phyloP scores from a whole-genome alignment of 2,888 invertebrate species.

The Merodon equestris region DNA sequence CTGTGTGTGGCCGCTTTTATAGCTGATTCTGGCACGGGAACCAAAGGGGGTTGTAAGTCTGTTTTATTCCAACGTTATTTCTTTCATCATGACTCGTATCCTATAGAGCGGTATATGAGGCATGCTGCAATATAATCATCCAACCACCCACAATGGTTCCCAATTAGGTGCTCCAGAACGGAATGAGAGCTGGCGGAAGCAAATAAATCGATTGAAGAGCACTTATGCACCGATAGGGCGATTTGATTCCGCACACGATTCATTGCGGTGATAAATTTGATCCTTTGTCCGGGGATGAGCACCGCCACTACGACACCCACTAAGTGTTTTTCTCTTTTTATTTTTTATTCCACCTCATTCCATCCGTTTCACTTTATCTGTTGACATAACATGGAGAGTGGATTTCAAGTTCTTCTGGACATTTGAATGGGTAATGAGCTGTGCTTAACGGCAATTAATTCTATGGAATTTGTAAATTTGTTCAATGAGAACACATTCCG shows the following conservation, averaged over 20 bases:
- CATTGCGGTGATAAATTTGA: slow-evolving; percentile 58
- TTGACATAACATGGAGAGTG: not conserved
- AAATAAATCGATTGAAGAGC: slow-evolving; percentile 55
- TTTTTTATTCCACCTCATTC: not conserved
- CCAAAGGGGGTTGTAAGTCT: too few relatives aligned
- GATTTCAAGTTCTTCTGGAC: slow-evolving; percentile 15
- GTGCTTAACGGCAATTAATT: slow-evolving; percentile 29
- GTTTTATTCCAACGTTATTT: too few relatives aligned
- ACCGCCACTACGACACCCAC: not conserved
- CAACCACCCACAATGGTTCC: too few relatives aligned
- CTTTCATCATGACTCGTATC: too few relatives aligned
- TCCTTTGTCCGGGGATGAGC: slow-evolving; percentile 32
- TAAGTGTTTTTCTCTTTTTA: not conserved
- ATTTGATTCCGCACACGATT: slow-evolving; percentile 61
- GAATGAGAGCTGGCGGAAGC: slow-evolving; percentile 7
- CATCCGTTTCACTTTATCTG: too few relatives aligned
- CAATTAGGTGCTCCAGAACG: too few relatives aligned
- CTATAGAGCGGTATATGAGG: too few relatives aligned
- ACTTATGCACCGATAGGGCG: slow-evolving; percentile 41
- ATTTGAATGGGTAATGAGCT: slow-evolving; percentile 49
- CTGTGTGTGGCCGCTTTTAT: too few relatives aligned
- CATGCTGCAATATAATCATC: too few relatives aligned
- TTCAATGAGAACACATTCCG: too few relatives aligned
- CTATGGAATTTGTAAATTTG: not conserved
- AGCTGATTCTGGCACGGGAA: too few relatives aligned